Percentiles rank a stretch among this genome's conserved stretches.
Evolutionary conservation across 2,888 invertebrate genomes (phyloP).

Genomic region (Aporophyla lueneburgensis): DNA sequence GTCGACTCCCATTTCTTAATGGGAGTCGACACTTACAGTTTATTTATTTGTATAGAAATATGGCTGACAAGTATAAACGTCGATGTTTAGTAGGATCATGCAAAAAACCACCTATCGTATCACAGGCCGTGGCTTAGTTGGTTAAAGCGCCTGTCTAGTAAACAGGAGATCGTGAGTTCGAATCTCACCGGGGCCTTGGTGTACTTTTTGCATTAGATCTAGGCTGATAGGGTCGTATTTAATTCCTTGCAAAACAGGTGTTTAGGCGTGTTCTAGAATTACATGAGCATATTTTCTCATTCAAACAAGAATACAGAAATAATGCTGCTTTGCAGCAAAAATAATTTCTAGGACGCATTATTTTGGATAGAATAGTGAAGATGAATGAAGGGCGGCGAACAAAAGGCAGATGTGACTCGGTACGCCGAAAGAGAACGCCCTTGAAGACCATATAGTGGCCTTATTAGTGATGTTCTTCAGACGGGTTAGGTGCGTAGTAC

Average conservation of each 20-base stretch:
- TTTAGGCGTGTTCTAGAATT: conserved; percentile 13
- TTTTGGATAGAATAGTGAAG: not conserved
- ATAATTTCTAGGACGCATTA: not conserved
- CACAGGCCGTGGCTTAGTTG: conserved; percentile 87
- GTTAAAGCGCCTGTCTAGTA: conserved; percentile 90
- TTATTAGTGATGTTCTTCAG: too few species aligned
- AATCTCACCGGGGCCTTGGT: conserved; percentile 88
- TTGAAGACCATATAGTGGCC: too few species aligned
- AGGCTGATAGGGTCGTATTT: not conserved
- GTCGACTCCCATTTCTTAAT: too few species aligned
- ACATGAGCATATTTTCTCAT: conserved; percentile 7
- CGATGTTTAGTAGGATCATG: not conserved
- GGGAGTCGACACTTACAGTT: too few species aligned
- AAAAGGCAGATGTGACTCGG: too few species aligned
- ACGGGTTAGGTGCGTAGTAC: too few species aligned
- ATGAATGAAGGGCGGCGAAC: too few species aligned
- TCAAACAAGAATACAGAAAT: not conserved
- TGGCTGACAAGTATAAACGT: too few species aligned
- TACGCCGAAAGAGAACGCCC: too few species aligned
- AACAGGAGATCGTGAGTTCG: conserved; percentile 90
- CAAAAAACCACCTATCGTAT: not conserved
- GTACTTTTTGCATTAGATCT: conserved; percentile 20
- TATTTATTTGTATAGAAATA: too few species aligned
- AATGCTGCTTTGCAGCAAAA: not conserved
- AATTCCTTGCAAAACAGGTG: conserved; percentile 10